A percentile compares a stretch with the other conserved stretches of the same genome.
Conservation (phyloP, 2,113 vertebrate genomes). For the Pollimyrus isidori region DNA sequence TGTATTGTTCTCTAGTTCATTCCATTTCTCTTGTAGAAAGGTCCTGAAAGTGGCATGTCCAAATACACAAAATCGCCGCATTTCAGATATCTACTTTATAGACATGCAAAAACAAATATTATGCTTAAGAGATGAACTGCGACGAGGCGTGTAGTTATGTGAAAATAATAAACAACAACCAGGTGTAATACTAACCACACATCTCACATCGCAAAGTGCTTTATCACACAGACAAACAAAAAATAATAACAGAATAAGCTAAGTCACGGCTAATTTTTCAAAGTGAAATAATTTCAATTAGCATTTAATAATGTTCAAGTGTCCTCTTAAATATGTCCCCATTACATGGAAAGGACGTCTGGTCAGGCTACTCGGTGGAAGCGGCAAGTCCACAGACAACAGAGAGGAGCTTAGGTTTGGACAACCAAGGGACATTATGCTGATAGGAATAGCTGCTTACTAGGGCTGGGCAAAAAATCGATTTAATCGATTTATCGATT, state of each 20-base stretch:
- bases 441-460: no score
- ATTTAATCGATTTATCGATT: no score
- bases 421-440: no score
- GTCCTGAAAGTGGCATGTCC: background rate
- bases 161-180: background rate
- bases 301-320: background rate
- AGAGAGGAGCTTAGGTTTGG: no score
- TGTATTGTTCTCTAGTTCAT: background rate
- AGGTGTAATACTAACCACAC: background rate
- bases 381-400: no score
- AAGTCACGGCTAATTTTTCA: background rate
- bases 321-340: background rate
- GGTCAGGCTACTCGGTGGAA: background rate
- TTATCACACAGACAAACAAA: background rate
- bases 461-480: no score
- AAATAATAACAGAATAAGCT: background rate
- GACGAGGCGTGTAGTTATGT: background rate
- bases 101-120: background rate
- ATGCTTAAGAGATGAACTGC: background rate
- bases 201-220: background rate
- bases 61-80: background rate
- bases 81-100: background rate
- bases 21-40: background rate
- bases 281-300: background rate
- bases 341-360: background rate